Evolutionary conservation across 2,888 invertebrate species (phyloP).

Genomic region (Hyppa rectilinea): DNA sequence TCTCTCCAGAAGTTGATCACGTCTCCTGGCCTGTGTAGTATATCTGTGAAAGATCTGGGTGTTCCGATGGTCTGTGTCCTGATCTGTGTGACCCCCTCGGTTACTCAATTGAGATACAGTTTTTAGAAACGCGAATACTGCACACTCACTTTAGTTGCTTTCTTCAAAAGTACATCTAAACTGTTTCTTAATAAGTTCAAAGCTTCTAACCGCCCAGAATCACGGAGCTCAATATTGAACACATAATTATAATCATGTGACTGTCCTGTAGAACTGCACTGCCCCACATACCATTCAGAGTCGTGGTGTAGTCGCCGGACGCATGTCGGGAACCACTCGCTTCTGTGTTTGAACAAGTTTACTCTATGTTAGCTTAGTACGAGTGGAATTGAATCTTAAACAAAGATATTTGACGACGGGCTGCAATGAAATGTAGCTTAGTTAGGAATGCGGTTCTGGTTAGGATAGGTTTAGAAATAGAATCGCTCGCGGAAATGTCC

Average conservation of each 20-base stretch:
- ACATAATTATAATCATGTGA: conserved; percentile 3
- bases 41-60: too few relatives aligned
- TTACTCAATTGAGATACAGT: not conserved
- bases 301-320: conserved; percentile 39
- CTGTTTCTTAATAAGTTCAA: not conserved
- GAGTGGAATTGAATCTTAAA: conserved; percentile 8
- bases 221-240: not conserved
- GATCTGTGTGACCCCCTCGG: too few relatives aligned
- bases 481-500: not conserved
- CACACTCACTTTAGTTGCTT: not conserved
- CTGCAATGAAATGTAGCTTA: not conserved
- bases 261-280: conserved; percentile 30
- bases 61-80: too few relatives aligned
- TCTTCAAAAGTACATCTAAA: not conserved
- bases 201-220: not conserved
- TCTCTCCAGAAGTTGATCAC: too few relatives aligned
- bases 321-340: conserved; percentile 15
- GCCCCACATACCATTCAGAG: conserved; percentile 43
- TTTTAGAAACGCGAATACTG: not conserved
- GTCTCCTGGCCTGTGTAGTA: too few relatives aligned
- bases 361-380: conserved; percentile 28
- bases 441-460: not conserved
- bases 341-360: conserved; percentile 33
- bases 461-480: not conserved
- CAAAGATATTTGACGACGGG: not conserved